phyloP scores from a whole-genome alignment of 2,797 vertebrate genomes.

The Hephaestus fuliginosus region DNA sequence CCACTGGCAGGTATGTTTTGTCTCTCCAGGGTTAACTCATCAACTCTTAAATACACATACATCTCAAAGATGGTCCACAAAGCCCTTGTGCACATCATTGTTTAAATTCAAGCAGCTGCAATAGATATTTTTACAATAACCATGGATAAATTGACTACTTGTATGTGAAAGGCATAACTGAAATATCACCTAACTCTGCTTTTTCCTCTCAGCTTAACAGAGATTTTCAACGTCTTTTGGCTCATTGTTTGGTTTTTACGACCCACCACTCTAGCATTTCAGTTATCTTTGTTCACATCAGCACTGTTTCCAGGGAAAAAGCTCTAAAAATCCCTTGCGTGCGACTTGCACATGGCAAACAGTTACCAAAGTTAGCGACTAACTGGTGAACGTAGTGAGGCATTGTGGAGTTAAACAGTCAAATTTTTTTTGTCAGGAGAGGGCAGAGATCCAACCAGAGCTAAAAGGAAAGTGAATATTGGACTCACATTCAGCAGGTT shows the following conservation, averaged over 20 bases:
- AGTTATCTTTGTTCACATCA: not conserved
- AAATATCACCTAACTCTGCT: not conserved
- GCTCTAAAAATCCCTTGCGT: not conserved
- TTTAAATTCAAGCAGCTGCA: not conserved
- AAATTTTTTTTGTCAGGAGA: too few relatives aligned
- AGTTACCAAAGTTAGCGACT: not conserved
- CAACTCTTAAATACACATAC: not conserved
- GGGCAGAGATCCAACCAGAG: not conserved
- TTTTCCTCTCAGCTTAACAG: not conserved
- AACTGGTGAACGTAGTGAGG: not conserved
- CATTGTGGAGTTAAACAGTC: not conserved
- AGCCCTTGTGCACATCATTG: not conserved
- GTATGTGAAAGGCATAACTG: not conserved
- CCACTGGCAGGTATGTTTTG: conserved; percentile 20
- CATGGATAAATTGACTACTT: not conserved
- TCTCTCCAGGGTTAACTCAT: not conserved
- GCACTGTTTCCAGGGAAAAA: not conserved
- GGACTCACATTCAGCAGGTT: not conserved
- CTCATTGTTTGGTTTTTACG: not conserved
- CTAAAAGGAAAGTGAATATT: not conserved
- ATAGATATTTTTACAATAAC: not conserved
- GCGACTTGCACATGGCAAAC: not conserved
- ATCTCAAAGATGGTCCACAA: not conserved
- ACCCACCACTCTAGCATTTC: not conserved
- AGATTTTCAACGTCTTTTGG: not conserved